These are phyloP conservation scores for Microtus richardsoni DNA, from an alignment of 2,113 vertebrate species.

Conservation along the genomic window DNA sequence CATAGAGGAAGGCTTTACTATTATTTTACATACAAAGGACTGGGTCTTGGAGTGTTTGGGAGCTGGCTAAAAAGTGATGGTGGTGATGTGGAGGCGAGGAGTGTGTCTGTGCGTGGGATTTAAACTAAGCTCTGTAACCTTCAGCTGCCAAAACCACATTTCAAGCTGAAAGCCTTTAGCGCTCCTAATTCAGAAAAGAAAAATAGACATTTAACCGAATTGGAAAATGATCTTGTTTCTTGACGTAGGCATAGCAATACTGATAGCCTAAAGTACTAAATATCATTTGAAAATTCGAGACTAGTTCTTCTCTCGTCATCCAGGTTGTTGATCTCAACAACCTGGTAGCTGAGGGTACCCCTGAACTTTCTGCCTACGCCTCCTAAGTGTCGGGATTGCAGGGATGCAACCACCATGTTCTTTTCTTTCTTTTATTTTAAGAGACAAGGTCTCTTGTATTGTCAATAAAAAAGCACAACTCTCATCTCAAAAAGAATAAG, in stretches of 20 bases:
- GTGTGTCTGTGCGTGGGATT: not conserved
- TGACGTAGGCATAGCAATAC: not conserved
- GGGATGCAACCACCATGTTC: not conserved
- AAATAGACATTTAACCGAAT: not conserved
- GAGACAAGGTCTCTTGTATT: not conserved
- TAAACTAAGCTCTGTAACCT: not conserved
- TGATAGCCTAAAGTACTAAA: rapidly evolving
- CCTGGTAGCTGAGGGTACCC: not conserved
- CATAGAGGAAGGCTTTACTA: not conserved
- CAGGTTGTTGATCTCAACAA: not conserved
- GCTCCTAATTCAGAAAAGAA: not conserved
- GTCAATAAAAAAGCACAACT: not conserved
- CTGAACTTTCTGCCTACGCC: too few species aligned
- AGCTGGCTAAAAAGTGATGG: not conserved
- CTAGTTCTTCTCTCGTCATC: not conserved
- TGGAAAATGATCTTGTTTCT: not conserved
- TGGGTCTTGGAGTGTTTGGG: not conserved
- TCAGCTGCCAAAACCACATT: not conserved
- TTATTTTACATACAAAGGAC: not conserved
- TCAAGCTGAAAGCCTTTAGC: not conserved
- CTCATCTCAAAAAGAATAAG: not conserved
- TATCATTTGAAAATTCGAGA: not conserved
- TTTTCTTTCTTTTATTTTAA: not conserved
- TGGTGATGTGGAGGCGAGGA: too few species aligned
- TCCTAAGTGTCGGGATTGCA: not conserved